Evolutionary conservation across 2,113 vertebrate genomes (phyloP).

Genomic region (Sebastes schlegelii): DNA sequence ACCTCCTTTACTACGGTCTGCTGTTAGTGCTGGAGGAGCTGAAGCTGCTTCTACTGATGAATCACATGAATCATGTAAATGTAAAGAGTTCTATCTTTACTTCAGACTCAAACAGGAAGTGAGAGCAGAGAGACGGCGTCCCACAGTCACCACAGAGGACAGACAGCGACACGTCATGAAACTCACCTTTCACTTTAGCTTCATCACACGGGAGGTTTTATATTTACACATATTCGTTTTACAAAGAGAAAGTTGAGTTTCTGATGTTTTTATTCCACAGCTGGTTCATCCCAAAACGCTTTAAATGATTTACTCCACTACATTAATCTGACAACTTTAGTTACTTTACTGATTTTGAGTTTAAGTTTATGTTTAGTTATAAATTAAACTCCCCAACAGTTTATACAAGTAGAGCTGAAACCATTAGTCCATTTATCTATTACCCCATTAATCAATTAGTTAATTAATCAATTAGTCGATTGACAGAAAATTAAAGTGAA

Average conservation of each 20-base stretch:
- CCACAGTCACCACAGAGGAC: background rate
- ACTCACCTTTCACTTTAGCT: constrained; percentile 44
- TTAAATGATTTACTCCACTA: too few species aligned
- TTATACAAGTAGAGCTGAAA: too few species aligned
- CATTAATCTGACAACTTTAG: too few species aligned
- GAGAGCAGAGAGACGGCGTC: constrained; percentile 40
- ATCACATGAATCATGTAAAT: background rate
- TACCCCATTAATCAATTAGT: too few species aligned
- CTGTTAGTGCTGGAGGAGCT: too few species aligned
- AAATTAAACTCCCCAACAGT: too few species aligned
- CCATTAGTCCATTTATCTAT: too few species aligned
- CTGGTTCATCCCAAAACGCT: background rate
- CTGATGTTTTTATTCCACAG: background rate
- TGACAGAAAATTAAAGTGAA: too few species aligned
- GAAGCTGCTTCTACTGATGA: background rate
- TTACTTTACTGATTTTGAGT: too few species aligned
- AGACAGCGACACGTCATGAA: constrained; percentile 19
- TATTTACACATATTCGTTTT: background rate
- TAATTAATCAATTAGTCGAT: too few species aligned
- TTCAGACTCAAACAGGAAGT: constrained; percentile 53
- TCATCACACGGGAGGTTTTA: background rate
- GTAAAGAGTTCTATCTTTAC: background rate
- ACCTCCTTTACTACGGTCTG: too few species aligned
- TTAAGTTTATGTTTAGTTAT: too few species aligned
- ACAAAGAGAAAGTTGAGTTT: background rate